Evolutionary conservation across 2,113 vertebrate species (phyloP).

Genomic region (Apodemus speciosus): DNA sequence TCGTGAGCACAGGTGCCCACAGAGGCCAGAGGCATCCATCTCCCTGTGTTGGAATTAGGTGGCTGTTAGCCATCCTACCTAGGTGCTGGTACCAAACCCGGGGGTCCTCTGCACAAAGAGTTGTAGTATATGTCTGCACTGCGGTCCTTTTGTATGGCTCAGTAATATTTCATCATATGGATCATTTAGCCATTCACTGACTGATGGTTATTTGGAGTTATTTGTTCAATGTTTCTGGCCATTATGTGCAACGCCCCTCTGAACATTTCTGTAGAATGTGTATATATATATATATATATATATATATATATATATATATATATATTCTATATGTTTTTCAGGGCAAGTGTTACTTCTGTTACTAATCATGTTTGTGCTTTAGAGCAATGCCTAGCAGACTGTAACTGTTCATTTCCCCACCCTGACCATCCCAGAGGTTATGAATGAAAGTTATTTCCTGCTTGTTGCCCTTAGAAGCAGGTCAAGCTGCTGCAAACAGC

Average conservation of each 20-base stretch:
- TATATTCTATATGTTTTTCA: no score
- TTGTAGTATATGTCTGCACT: background rate
- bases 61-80: background rate
- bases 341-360: constrained; percentile 1
- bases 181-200: background rate
- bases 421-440: constrained; percentile 52
- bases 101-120: background rate
- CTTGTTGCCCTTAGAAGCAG: constrained; percentile 51
- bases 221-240: background rate
- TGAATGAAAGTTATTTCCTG: constrained; percentile 71
- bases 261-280: background rate
- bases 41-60: background rate
- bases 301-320: background rate
- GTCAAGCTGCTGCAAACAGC: background rate
- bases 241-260: background rate
- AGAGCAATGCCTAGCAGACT: background rate
- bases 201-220: background rate
- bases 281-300: background rate
- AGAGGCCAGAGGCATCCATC: background rate
- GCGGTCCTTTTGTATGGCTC: background rate
- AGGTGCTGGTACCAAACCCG: background rate
- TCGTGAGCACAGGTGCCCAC: background rate
- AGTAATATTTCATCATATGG: background rate
- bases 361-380: constrained; percentile 41
- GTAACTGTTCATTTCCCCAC: constrained; percentile 14